A percentile compares a stretch with the other conserved stretches of the same genome.
These are phyloP conservation scores for Teleogryllus occipitalis DNA, from an alignment of 1,140 invertebrate genomes.

Conservation along the genomic window DNA sequence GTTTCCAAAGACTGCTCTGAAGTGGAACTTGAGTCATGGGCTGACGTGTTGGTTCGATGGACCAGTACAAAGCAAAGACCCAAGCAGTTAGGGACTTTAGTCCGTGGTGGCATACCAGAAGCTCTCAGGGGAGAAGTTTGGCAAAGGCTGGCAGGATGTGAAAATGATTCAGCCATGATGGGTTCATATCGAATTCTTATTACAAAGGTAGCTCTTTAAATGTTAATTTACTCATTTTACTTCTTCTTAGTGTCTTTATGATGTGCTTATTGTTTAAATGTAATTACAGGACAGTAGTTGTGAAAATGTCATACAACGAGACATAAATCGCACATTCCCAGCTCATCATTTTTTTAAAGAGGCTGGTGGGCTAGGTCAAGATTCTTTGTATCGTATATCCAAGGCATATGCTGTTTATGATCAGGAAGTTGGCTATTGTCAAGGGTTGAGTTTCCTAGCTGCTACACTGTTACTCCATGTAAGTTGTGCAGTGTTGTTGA, in stretches of 20 bases:
- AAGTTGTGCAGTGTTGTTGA: constrained; percentile 36
- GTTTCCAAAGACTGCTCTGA: constrained; percentile 94
- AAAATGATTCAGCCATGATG: constrained; percentile 75
- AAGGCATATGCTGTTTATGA: constrained; percentile 97
- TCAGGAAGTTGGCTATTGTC: constrained; percentile 96
- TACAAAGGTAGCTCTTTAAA: constrained; percentile 58
- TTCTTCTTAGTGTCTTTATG: neutral
- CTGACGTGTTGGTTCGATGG: constrained; percentile 79
- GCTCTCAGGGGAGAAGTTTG: constrained; percentile 94
- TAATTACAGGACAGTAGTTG: constrained; percentile 66
- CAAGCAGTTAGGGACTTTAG: constrained; percentile 64
- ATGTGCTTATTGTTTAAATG: neutral
- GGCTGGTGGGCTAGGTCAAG: constrained; percentile 83
- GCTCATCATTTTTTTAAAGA: constrained; percentile 97
- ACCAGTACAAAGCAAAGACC: constrained; percentile 56
- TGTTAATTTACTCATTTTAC: neutral
- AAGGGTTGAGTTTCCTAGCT: constrained; percentile 94
- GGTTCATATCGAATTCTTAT: constrained; percentile 87
- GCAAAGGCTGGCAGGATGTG: constrained; percentile 84
- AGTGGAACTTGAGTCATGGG: constrained; percentile 86
- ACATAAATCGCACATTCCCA: constrained; percentile 97
- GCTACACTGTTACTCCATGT: constrained; percentile 93
- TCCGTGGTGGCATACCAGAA: constrained; percentile 87
- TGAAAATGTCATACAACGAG: constrained; percentile 88
- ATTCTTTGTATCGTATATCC: constrained; percentile 89